Conservation (phyloP, 2,888 invertebrate genomes). For the Aspidiotus destructor region DNA sequence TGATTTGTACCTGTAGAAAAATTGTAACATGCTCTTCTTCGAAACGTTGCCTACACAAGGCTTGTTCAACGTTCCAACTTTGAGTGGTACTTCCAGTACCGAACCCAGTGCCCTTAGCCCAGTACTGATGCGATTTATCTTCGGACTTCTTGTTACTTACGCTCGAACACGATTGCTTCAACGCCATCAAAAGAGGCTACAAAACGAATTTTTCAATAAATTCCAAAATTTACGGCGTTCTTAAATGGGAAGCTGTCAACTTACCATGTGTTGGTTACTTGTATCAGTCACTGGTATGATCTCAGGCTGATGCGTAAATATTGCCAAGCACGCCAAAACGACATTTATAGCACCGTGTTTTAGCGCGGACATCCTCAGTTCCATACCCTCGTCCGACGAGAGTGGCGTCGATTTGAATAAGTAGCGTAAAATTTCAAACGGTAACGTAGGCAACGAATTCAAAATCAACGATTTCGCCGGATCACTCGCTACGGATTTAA, state of each 20-base stretch:
- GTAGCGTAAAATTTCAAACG: constrained; percentile 67
- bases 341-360: constrained; percentile 77
- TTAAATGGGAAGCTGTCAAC: background rate
- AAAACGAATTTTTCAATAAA: background rate
- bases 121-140: constrained; percentile 70
- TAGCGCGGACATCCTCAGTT: constrained; percentile 66
- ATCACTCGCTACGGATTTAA: constrained; percentile 47
- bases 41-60: constrained; percentile 73
- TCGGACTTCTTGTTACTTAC: constrained; percentile 46
- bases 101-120: constrained; percentile 95
- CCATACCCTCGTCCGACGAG: constrained; percentile 63
- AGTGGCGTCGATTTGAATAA: constrained; percentile 67
- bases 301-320: constrained; percentile 73
- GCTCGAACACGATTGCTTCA: constrained; percentile 36
- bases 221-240: background rate
- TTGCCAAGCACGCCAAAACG: constrained; percentile 74
- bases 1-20: constrained; percentile 50
- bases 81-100: constrained; percentile 92
- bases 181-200: constrained; percentile 26
- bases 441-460: constrained; percentile 57
- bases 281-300: constrained; percentile 37
- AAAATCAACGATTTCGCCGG: constrained; percentile 62
- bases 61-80: constrained; percentile 94
- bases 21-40: constrained; percentile 93
- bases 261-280: constrained; percentile 22